A percentile compares a stretch with the other conserved stretches of the same genome.
These are phyloP conservation scores for Archips xylosteana DNA, from an alignment of 2,888 invertebrate genomes.

Conservation along the genomic window DNA sequence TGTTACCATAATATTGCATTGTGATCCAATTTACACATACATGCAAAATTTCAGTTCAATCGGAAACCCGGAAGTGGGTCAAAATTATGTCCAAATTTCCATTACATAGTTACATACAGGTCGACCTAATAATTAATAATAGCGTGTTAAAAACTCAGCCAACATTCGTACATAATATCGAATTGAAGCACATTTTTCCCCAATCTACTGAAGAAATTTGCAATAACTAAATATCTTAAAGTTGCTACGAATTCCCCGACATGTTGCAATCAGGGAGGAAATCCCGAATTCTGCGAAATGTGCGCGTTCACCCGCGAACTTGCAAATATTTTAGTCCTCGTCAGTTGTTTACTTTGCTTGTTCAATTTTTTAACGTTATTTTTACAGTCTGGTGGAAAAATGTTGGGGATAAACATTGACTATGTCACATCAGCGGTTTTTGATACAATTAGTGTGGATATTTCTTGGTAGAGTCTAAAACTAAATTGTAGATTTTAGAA, in stretches of 20 bases:
- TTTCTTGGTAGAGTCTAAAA: not conserved
- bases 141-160: too few species aligned
- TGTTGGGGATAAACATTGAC: conserved; percentile 22
- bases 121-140: too few species aligned
- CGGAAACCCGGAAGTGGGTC: too few species aligned
- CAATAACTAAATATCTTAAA: conserved; percentile 16
- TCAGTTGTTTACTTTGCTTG: conserved; percentile 77
- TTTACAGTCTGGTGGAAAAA: conserved; percentile 16
- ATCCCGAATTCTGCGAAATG: conserved; percentile 53
- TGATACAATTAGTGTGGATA: conserved; percentile 7
- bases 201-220: not conserved
- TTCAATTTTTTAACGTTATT: conserved; percentile 67
- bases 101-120: too few species aligned
- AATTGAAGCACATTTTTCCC: not conserved
- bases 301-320: conserved; percentile 64
- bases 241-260: conserved; percentile 2
- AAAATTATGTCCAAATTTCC: too few species aligned
- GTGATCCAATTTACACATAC: too few species aligned
- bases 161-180: too few species aligned
- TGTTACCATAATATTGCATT: too few species aligned
- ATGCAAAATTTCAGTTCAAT: too few species aligned
- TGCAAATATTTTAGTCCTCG: conserved; percentile 77
- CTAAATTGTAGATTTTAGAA: too few species aligned
- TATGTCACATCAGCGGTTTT: conserved; percentile 19
- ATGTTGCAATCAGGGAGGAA: conserved; percentile 50